Evolutionary conservation across 2,888 invertebrate species (phyloP).

Genomic region (Drepana falcataria): DNA sequence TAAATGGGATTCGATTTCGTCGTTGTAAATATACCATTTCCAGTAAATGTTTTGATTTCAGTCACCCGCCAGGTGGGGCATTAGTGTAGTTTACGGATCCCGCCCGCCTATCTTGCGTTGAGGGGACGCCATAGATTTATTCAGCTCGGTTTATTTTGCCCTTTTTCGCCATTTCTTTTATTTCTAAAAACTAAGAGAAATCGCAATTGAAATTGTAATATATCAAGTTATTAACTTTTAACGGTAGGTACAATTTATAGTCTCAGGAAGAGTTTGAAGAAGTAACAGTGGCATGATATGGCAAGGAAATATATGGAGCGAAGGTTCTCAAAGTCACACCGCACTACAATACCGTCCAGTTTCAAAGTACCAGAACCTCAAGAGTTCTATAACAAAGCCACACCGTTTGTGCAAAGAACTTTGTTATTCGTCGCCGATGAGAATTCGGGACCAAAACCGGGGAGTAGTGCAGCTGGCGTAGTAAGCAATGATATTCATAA

Average conservation of each 20-base stretch:
- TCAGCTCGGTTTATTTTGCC: slow-evolving; percentile 52
- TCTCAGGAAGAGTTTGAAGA: neutral
- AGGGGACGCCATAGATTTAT: slow-evolving; percentile 56
- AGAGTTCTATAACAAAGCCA: slow-evolving; percentile 74
- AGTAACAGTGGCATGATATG: slow-evolving; percentile 50
- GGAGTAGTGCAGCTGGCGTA: slow-evolving; percentile 24
- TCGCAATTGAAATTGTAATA: slow-evolving; percentile 27
- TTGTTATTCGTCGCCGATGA: slow-evolving; percentile 70
- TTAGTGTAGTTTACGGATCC: slow-evolving; percentile 50
- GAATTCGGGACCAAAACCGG: slow-evolving; percentile 60
- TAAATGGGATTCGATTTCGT: neutral
- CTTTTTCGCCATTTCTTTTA: slow-evolving; percentile 24
- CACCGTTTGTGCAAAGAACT: slow-evolving; percentile 73
- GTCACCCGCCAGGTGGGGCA: slow-evolving; percentile 37
- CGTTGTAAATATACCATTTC: slow-evolving; percentile 16
- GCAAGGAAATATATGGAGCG: slow-evolving; percentile 78
- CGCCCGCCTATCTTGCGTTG: slow-evolving; percentile 41
- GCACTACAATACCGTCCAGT: slow-evolving; percentile 67
- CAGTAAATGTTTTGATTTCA: slow-evolving; percentile 22
- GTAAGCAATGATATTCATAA: slow-evolving; percentile 39
- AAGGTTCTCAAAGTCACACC: slow-evolving; percentile 65
- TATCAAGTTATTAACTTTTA: slow-evolving; percentile 2
- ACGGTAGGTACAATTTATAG: neutral
- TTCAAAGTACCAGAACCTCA: slow-evolving; percentile 69
- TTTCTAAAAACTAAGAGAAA: slow-evolving; percentile 12